Conservation (phyloP, 2,797 vertebrate species). For the Crocodylus rhombifer region DNA sequence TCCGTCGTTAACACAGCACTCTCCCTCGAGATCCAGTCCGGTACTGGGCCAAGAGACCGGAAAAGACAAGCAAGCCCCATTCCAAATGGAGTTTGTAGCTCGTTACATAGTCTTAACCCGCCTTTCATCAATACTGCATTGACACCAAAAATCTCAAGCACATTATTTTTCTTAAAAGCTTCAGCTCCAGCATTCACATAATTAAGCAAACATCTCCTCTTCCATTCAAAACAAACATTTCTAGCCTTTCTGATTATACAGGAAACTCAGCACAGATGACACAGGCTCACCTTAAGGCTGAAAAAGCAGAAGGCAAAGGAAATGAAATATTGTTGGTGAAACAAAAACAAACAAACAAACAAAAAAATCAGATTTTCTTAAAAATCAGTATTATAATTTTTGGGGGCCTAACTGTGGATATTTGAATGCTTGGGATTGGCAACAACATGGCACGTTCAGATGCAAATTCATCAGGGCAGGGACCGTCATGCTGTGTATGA, state of each 20-base stretch:
- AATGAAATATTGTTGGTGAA: not conserved
- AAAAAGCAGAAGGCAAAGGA: not conserved
- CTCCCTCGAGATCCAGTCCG: too few species aligned
- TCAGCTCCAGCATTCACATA: not conserved
- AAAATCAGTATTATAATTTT: not conserved
- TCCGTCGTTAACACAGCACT: too few species aligned
- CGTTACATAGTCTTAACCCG: too few species aligned
- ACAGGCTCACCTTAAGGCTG: not conserved
- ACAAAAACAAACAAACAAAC: too few species aligned
- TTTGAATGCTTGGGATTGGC: not conserved
- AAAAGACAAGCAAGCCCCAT: too few species aligned
- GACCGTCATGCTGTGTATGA: too few species aligned
- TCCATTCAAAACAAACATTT: not conserved
- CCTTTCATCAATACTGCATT: too few species aligned
- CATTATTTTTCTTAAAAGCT: not conserved
- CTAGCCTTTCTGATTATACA: not conserved
- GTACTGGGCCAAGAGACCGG: too few species aligned
- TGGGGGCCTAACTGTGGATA: not conserved
- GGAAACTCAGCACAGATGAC: not conserved
- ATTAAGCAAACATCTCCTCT: not conserved
- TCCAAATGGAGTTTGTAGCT: too few species aligned
- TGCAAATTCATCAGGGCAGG: not conserved
- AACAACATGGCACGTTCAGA: not conserved
- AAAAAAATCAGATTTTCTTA: too few species aligned
- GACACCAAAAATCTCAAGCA: too few species aligned